Base-by-base conservation (phyloP, 2,113 vertebrate genomes). In the zebrafish (Danio rerio) region DNA sequence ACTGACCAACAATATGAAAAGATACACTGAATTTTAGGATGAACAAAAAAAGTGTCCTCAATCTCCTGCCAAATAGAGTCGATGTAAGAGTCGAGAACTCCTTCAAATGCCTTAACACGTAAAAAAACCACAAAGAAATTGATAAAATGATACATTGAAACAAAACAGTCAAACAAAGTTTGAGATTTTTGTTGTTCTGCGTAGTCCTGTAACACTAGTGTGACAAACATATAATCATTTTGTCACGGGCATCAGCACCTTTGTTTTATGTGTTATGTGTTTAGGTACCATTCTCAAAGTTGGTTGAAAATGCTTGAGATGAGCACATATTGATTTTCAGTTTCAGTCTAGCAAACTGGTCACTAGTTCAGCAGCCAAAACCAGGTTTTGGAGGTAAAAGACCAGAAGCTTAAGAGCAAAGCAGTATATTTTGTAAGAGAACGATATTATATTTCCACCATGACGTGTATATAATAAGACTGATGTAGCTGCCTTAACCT, bases 1-100 rank as follows among this genome's bases (percentile, higher is more conserved):
- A 82, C 75, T 76, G 80, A 84, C 62, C 82, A 20, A 79, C 20
- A 12, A 65, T 56, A 65, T 52, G 61, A 15, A 42, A 42, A 11
- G 40, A 81, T 15, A 12, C n/a, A 18, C 16, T 45, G 43, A 69
- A 70, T 40, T 81, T 53, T 52, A n/a, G 11, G 45, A 70, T 31
- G 31, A 78, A 13, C 4, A 13, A 72, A 69, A 61, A 9, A 42
- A 31, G 42, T 42, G 10, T 40, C 9, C 31, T 58, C 0, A 74
- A 58, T 18, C 9, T 9, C 9, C 13, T 7, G 55, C 56, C 31
- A 71, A 81, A 71, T 13, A n/a, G 12, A 63, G 10, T 43, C 9
- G 12, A 43, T 42, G 11, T 13, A 15, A 58, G 9, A 16, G 42
- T 20, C 3, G 42, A 70, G 18, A 69, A 47, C 53, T 56, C 18